Evolutionary conservation across 2,888 invertebrate genomes (phyloP).

Genomic region (Xestobium rufovillosum): DNA sequence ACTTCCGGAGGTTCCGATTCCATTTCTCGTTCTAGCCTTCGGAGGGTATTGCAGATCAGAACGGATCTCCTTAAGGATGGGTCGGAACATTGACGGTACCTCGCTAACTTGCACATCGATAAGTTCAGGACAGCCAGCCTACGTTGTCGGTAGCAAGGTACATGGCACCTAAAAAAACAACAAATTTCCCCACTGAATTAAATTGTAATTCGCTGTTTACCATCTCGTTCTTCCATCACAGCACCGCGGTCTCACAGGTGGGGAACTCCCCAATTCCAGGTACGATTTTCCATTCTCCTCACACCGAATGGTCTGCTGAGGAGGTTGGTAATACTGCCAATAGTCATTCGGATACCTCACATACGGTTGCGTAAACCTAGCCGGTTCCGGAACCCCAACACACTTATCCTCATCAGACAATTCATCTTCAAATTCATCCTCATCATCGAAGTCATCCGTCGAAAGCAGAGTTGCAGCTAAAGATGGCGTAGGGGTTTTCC

Average conservation of each 20-base stretch:
- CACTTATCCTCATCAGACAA: constrained; percentile 43
- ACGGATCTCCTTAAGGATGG: constrained; percentile 85
- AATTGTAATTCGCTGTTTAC: constrained; percentile 7
- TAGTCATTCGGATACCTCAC: constrained; percentile 40
- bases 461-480: constrained; percentile 38
- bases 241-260: constrained; percentile 37
- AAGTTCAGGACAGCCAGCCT: constrained; percentile 84
- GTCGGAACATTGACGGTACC: constrained; percentile 81
- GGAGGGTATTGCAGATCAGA: constrained; percentile 85
- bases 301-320: constrained; percentile 73
- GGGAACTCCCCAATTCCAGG: constrained; percentile 70
- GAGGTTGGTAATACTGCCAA: constrained; percentile 48
- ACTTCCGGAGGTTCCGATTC: constrained; percentile 55
- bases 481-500: constrained; percentile 45
- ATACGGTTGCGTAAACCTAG: constrained; percentile 33
- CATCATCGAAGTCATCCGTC: constrained; percentile 49
- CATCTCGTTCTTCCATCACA: constrained; percentile 40
- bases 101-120: constrained; percentile 84
- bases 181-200: too few species aligned
- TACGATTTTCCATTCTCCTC: constrained; percentile 89
- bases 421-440: constrained; percentile 57
- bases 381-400: constrained; percentile 46
- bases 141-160: constrained; percentile 77
- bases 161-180: too few species aligned
- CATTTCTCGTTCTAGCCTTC: constrained; percentile 84